These are phyloP conservation scores for Listronotus bonariensis DNA, from an alignment of 1,140 invertebrate species.

Conservation along the genomic window DNA sequence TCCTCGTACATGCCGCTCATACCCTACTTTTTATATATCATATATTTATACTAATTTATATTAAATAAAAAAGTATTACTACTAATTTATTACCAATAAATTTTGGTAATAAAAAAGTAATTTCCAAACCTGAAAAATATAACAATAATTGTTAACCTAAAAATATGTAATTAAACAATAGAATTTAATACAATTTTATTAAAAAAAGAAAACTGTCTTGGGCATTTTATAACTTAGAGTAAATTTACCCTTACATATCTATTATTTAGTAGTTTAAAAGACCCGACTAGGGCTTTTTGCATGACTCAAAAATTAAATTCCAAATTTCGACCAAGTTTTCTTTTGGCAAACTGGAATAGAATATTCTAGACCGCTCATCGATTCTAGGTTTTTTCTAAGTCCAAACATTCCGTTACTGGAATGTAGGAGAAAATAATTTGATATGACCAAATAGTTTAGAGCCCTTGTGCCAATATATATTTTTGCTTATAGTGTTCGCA, in stretches of 20 bases:
- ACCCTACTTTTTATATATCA: slow-evolving; percentile 16
- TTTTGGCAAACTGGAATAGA: background rate
- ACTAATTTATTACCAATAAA: slow-evolving; percentile 4
- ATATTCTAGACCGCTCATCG: background rate
- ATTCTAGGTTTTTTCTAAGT: background rate
- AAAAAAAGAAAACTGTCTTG: slow-evolving; percentile 6
- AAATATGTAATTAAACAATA: slow-evolving; percentile 4
- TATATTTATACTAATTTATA: slow-evolving; percentile 15
- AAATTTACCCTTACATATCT: slow-evolving; percentile 9
- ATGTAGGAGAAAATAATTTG: background rate
- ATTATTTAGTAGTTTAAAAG: slow-evolving; percentile 6
- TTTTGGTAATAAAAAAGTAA: slow-evolving; percentile 16
- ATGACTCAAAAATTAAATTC: background rate
- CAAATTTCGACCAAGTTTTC: background rate
- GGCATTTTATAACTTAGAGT: slow-evolving; percentile 12
- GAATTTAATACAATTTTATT: slow-evolving; percentile 17
- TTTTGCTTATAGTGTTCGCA: slow-evolving; percentile 4
- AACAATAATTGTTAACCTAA: slow-evolving; percentile 14
- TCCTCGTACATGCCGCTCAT: background rate
- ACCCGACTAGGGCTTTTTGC: slow-evolving; percentile 4
- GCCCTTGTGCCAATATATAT: background rate
- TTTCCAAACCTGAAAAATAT: slow-evolving; percentile 11
- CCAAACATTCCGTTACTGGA: background rate
- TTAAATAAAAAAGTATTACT: slow-evolving; percentile 5
- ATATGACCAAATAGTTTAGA: background rate